phyloP scores from a whole-genome alignment of 2,113 vertebrate genomes.

The Stegostoma tigrinum region DNA sequence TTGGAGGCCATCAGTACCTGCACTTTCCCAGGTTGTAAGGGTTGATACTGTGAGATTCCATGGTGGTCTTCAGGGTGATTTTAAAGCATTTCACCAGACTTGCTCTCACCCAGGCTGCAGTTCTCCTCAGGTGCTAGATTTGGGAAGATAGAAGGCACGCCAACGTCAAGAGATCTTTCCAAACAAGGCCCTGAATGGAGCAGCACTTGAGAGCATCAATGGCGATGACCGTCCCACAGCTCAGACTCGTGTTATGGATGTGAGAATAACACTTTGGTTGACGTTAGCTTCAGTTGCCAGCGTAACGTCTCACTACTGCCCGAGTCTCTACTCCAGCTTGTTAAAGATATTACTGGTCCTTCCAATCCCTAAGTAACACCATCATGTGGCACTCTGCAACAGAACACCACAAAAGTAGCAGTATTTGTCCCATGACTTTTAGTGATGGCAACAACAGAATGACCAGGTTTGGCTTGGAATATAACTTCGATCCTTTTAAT shows the following conservation, averaged over 20 bases:
- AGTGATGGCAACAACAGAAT: neutral
- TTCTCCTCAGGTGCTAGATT: neutral
- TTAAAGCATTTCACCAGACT: neutral
- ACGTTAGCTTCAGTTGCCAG: neutral
- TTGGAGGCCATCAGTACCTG: neutral
- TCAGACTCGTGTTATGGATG: neutral
- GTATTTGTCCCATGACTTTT: neutral
- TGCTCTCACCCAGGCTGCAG: neutral
- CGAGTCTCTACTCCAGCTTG: neutral
- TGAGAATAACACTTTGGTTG: neutral
- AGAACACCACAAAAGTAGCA: neutral
- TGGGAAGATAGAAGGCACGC: neutral
- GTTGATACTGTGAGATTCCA: neutral
- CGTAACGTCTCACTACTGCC: neutral
- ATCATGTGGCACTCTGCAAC: neutral
- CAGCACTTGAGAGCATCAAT: neutral
- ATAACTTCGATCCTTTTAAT: neutral
- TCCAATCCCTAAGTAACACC: neutral
- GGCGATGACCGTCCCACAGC: neutral
- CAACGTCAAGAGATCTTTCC: neutral
- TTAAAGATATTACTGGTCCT: neutral
- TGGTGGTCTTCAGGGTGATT: neutral
- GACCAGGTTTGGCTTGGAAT: neutral
- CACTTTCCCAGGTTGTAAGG: neutral
- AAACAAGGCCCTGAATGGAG: neutral